These are phyloP conservation scores for Cosmia pyralina DNA, from an alignment of 2,888 invertebrate species.

Conservation along the genomic window DNA sequence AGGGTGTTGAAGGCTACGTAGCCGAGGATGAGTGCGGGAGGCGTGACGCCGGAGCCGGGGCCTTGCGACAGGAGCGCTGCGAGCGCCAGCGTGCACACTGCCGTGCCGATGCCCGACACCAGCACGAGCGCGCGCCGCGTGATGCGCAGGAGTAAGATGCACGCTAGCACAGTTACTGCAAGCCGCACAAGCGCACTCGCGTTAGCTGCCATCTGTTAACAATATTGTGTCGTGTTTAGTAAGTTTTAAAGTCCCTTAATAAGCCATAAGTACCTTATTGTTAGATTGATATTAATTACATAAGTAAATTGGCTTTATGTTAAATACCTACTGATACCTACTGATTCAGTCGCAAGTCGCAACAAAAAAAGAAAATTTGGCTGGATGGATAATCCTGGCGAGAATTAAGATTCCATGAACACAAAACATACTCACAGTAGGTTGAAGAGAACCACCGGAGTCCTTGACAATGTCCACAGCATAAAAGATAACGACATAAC, in stretches of 20 bases:
- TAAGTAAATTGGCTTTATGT: not conserved
- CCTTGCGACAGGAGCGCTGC: constrained; percentile 80
- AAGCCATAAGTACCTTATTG: not conserved
- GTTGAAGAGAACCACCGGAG: constrained; percentile 85
- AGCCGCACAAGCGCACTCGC: constrained; percentile 92
- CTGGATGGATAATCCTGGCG: not conserved
- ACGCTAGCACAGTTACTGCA: constrained; percentile 91
- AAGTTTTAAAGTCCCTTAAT: not conserved
- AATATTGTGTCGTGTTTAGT: not conserved
- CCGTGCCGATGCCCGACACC: constrained; percentile 92
- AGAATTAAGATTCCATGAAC: not conserved
- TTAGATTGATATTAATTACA: too few species aligned
- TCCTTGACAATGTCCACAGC: constrained; percentile 93
- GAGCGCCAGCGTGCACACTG: constrained; percentile 91
- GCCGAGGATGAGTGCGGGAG: constrained; percentile 87
- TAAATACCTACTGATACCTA: not conserved
- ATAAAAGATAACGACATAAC: constrained; percentile 94
- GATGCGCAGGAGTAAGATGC: constrained; percentile 91
- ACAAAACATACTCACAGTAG: constrained; percentile 76
- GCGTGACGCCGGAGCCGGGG: constrained; percentile 72
- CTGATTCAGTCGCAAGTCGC: not conserved
- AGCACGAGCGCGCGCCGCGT: constrained; percentile 92
- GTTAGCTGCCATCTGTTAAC: constrained; percentile 90
- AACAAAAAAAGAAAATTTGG: not conserved
- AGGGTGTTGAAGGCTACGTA: constrained; percentile 94